Percentiles rank a stretch among this genome's conserved stretches.
Conservation (phyloP, 2,113 vertebrate genomes). For the Laterallus jamaicensis region DNA sequence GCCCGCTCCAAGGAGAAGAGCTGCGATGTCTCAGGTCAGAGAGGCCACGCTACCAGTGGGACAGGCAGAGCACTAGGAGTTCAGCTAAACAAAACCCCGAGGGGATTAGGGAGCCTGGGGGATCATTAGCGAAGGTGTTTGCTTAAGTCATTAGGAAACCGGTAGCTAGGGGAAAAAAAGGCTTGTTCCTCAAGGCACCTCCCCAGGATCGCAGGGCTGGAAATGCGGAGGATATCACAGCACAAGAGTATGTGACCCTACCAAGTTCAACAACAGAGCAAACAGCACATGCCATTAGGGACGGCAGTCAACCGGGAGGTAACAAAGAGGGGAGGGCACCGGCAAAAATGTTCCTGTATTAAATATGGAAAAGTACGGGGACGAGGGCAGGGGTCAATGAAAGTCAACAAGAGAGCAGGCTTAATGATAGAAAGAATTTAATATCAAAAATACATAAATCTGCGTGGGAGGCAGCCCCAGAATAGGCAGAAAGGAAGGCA, state of each 20-base stretch:
- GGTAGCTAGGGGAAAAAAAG: constrained; percentile 84
- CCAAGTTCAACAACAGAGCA: constrained; percentile 99
- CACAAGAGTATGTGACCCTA: constrained; percentile 81
- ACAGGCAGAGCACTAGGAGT: constrained; percentile 79
- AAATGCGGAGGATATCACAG: constrained; percentile 84
- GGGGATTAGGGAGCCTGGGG: constrained; percentile 81
- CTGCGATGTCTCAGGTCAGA: constrained; percentile 88
- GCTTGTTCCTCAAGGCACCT: constrained; percentile 81
- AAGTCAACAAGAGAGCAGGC: constrained; percentile 97
- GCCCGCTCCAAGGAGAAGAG: constrained; percentile 84
- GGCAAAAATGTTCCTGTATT: constrained; percentile 78
- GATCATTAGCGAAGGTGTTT: constrained; percentile 90
- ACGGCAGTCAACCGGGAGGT: constrained; percentile 67
- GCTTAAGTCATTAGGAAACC: constrained; percentile 97
- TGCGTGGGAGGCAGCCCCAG: constrained; percentile 83
- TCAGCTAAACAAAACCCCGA: constrained; percentile 87
- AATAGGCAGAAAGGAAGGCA: constrained; percentile 87
- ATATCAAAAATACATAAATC: constrained; percentile 99
- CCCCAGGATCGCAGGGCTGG: constrained; percentile 78
- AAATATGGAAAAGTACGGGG: constrained; percentile 94
- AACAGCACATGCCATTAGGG: constrained; percentile 89
- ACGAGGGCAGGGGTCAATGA: constrained; percentile 88
- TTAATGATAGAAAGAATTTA: constrained; percentile 93
- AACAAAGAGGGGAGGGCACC: constrained; percentile 68
- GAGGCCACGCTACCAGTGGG: constrained; percentile 89